Conservation (phyloP, 1,140 invertebrate genomes). For the Hypothenemus hampei region DNA sequence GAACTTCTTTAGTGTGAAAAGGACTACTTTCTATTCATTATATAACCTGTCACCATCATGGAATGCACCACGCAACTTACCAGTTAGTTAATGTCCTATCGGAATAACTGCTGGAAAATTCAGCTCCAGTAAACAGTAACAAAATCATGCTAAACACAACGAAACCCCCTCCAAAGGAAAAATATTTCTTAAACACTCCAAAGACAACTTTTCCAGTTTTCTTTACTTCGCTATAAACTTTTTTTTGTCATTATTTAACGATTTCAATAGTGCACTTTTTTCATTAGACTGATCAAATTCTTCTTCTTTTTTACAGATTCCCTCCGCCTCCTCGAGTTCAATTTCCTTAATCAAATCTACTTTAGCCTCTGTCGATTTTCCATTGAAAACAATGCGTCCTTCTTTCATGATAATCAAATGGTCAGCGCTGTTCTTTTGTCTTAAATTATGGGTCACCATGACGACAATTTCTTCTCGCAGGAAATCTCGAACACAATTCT, state of each 20-base stretch:
- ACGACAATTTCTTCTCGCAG: conserved; percentile 68
- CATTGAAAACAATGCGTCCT: conserved; percentile 20
- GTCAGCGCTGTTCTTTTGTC: conserved; percentile 29
- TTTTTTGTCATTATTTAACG: conserved; percentile 7
- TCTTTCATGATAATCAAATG: conserved; percentile 29
- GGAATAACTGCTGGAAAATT: conserved; percentile 31
- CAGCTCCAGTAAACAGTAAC: conserved; percentile 18
- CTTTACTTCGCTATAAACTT: conserved; percentile 34
- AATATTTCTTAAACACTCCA: conserved; percentile 31
- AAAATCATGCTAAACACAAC: conserved; percentile 16
- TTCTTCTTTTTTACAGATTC: conserved; percentile 8
- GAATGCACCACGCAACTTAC: no score
- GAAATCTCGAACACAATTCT: conserved; percentile 64
- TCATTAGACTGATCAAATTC: conserved; percentile 15
- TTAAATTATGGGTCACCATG: conserved; percentile 68
- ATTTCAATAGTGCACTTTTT: conserved; percentile 9
- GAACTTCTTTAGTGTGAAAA: no score
- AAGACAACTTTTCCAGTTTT: conserved; percentile 33
- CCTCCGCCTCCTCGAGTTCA: conserved; percentile 17
- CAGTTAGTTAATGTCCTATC: conserved; percentile 33
- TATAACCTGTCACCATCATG: no score
- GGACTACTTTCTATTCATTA: no score
- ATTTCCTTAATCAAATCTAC: conserved; percentile 25
- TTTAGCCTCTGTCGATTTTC: conserved; percentile 22
- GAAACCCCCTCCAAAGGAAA: conserved; percentile 35